Percentiles rank a stretch among this genome's conserved stretches.
Evolutionary conservation across 2,797 vertebrate genomes (phyloP).

Genomic region (Cyprinodon diabolis): DNA sequence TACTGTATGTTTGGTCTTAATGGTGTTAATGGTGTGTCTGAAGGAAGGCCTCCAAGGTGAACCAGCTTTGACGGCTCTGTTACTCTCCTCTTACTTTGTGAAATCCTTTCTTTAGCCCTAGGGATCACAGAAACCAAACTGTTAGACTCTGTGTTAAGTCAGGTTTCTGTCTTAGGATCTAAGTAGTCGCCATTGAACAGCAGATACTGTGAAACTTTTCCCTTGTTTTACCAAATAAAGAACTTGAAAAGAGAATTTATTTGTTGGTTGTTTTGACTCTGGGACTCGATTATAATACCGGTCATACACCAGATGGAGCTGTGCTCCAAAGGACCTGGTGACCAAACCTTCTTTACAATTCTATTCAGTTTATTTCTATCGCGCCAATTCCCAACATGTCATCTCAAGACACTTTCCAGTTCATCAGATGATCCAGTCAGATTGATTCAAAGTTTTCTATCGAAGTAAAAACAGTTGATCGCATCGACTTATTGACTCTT

Average conservation of each 20-base stretch:
- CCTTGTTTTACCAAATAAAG: conserved; percentile 65
- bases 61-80: conserved; percentile 2
- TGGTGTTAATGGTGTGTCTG: conserved; percentile 6
- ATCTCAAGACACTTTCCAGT: no score
- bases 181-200: conserved; percentile 22
- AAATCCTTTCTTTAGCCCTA: conserved; percentile 1
- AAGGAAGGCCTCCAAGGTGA: conserved; percentile 27
- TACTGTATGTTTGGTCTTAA: no score
- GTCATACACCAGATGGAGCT: no score
- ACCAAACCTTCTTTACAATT: no score
- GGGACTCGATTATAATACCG: no score
- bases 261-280: background rate
- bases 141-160: conserved; percentile 6
- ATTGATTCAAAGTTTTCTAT: no score
- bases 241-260: conserved; percentile 23
- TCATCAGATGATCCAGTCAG: no score
- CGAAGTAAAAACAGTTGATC: no score
- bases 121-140: conserved; percentile 12
- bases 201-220: conserved; percentile 44
- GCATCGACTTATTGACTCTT: no score
- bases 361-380: no score
- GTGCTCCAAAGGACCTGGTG: no score
- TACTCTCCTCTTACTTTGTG: conserved; percentile 3
- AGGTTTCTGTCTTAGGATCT: conserved; percentile 12
- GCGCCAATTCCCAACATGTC: no score